A percentile compares a stretch with the other conserved stretches of the same genome.
Conservation (phyloP, 2,888 invertebrate genomes). For the Tenodera sinensis region DNA sequence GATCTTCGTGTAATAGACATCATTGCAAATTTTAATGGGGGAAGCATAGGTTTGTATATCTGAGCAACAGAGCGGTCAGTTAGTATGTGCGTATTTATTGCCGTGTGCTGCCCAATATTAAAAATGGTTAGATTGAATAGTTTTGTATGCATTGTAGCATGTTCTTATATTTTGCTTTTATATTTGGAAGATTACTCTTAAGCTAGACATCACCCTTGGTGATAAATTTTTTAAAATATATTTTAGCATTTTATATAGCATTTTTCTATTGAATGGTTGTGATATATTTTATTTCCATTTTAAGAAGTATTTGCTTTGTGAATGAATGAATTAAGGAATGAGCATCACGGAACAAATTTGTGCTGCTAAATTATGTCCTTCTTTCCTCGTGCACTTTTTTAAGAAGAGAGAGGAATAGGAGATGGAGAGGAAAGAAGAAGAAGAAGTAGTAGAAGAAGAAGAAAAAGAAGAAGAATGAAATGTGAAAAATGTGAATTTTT, state of each 20-base stretch:
- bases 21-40: not conserved
- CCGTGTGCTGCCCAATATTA: not conserved
- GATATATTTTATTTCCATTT: slow-evolving; percentile 30
- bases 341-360: slow-evolving; percentile 17
- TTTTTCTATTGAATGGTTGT: slow-evolving; percentile 31
- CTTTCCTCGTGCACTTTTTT: slow-evolving; percentile 28
- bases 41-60: not conserved
- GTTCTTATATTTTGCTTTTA: not conserved
- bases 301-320: slow-evolving; percentile 7
- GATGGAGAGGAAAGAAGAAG: not conserved
- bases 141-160: not conserved
- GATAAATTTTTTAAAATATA: not conserved
- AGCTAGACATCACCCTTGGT: not conserved
- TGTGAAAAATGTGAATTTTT: slow-evolving; percentile 17
- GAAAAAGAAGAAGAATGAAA: slow-evolving; percentile 19
- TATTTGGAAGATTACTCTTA: not conserved
- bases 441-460: not conserved
- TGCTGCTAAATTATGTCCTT: slow-evolving; percentile 26
- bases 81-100: not conserved
- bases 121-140: not conserved
- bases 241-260: slow-evolving; percentile 25
- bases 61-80: not conserved
- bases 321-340: slow-evolving; percentile 18
- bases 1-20: not conserved
- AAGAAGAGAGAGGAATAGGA: not conserved